Base-by-base conservation (phyloP, 2,797 vertebrate species). In the Leptodactylus fallax region DNA sequence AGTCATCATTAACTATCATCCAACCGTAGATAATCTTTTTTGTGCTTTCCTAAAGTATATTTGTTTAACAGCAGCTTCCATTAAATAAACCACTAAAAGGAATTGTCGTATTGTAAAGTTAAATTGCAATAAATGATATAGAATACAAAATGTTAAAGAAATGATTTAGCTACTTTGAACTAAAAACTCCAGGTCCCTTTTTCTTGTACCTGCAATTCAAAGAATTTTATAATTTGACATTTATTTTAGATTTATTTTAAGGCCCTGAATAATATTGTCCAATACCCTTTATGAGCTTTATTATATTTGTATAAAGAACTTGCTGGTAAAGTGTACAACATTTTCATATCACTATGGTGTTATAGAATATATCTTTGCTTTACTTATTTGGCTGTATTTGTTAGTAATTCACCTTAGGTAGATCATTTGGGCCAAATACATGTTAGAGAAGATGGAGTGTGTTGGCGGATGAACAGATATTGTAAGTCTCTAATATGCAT, bases 11-110 rank as follows among this genome's bases (percentile, higher is more conserved):
- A 92, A 92, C 81, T 65, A 90, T 79, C 84, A 90, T 1, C 16
- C 76, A 85, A 91, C 85, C 86, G 90, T 84, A 90, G 85, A 90
- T 92, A 90, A 91, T 89, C 90, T 88, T 85, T 92, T 93, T 92
- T 92, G 8, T 93, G 81, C 45, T 79, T 90, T 85, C 23, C 88
- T 61, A 55, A 92, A 91, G 36, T 90, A 23, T 90, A 69, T 90
- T 92, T 90, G 81, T 58, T 47, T 91, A 87, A 85, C 47, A 90
- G 25, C 85, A 90, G 85, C 19, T 90, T 76, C 13, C 21, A 81
- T 90, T 92, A 87, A 85, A 82, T 53, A 90, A 0, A 88, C 76
- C 87, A 85, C 45, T 90, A 65, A 65, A 88, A 83, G 87, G 90
- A 92, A 91, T 67, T 8, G 71, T 88, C 87, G 85, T 85, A 6